phyloP scores from a whole-genome alignment of 2,888 invertebrate species.

The Calephelis perditalis region DNA sequence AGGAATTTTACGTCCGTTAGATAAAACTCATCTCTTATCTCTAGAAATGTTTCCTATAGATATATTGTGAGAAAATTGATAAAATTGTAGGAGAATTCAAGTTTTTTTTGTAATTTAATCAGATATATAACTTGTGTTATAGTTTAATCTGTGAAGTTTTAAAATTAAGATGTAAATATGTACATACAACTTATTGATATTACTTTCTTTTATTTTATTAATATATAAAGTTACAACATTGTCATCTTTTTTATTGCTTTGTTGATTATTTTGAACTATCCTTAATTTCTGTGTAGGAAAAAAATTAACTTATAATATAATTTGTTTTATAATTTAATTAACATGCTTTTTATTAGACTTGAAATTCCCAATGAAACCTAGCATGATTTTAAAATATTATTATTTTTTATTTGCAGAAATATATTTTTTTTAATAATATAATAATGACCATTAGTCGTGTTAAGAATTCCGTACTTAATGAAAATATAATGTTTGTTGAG shows the following conservation, averaged over 20 bases:
- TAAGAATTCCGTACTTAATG: background rate
- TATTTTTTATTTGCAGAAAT: no score
- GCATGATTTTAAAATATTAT: no score
- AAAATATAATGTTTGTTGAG: background rate
- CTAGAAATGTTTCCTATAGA: constrained; percentile 38
- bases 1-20: constrained; percentile 54
- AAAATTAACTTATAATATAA: background rate
- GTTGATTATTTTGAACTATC: constrained; percentile 30
- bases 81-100: constrained; percentile 32
- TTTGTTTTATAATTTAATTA: constrained; percentile 1
- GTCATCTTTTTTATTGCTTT: constrained; percentile 39
- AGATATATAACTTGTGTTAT: constrained; percentile 45
- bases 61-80: constrained; percentile 23
- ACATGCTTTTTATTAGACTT: constrained; percentile 4
- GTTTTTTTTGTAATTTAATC: constrained; percentile 36
- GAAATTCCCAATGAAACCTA: no score
- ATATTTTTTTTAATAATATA: background rate
- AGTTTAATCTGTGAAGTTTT: constrained; percentile 46
- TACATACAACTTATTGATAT: constrained; percentile 70
- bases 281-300: constrained; percentile 27
- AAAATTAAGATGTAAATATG: constrained; percentile 71
- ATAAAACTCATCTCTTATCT: constrained; percentile 35
- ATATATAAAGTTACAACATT: constrained; percentile 52
- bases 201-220: constrained; percentile 49
- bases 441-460: background rate